Evolutionary conservation across 2,888 invertebrate genomes (phyloP).

Genomic region (Lordiphosa fenestrarum): DNA sequence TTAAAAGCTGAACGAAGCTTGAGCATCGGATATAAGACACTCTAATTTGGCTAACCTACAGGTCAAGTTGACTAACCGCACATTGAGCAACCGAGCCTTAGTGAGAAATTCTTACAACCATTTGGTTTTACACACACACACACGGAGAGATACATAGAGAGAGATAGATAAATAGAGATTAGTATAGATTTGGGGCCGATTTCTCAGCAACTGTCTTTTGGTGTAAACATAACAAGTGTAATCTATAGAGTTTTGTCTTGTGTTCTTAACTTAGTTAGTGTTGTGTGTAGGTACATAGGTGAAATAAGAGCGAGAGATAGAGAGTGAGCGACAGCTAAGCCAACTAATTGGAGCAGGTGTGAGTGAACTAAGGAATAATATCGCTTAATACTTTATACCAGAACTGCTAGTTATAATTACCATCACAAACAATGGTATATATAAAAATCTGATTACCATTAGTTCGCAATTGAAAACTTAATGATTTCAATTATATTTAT

Average conservation of each 20-base stretch:
- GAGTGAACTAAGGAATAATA: conserved; percentile 18
- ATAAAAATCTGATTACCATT: too few species aligned
- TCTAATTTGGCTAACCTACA: too few species aligned
- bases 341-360: conserved; percentile 20
- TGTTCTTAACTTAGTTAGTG: conserved; percentile 49
- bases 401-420: too few species aligned
- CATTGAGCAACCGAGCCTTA: background rate
- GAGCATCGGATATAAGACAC: too few species aligned
- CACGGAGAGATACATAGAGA: conserved; percentile 1
- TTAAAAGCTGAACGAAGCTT: too few species aligned
- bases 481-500: too few species aligned
- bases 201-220: conserved; percentile 8
- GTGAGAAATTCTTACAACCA: conserved; percentile 59
- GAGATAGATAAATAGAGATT: conserved; percentile 6
- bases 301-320: conserved; percentile 20
- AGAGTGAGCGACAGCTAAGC: background rate
- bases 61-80: too few species aligned
- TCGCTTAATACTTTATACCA: conserved; percentile 35
- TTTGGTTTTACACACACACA: conserved; percentile 38
- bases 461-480: too few species aligned
- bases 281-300: conserved; percentile 53
- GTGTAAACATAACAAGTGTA: conserved; percentile 65
- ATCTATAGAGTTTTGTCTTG: conserved; percentile 29
- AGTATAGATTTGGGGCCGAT: conserved; percentile 14
- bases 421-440: too few species aligned